A percentile compares a stretch with the other conserved stretches of the same genome.
These are phyloP conservation scores for Streptopelia turtur DNA, from an alignment of 2,797 vertebrate species.

Conservation along the genomic window DNA sequence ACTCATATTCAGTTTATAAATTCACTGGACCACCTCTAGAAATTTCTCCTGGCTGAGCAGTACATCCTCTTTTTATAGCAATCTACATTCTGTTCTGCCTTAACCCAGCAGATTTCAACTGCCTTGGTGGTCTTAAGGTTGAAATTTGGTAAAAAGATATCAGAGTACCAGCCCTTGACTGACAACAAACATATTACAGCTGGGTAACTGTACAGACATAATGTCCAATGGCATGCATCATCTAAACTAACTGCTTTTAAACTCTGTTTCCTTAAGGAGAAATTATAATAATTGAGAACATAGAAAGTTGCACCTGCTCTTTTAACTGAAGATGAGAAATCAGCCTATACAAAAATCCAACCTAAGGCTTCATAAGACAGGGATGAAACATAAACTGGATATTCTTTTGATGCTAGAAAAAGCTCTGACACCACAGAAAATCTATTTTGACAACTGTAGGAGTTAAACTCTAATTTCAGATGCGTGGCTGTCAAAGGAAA, in stretches of 20 bases:
- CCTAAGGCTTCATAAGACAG: conserved; percentile 13
- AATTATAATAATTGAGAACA: not conserved
- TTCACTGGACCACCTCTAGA: not conserved
- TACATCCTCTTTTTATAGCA: not conserved
- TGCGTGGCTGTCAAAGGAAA: conserved; percentile 48
- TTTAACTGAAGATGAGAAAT: not conserved
- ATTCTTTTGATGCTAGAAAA: conserved; percentile 54
- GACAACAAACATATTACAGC: not conserved
- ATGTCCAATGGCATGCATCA: not conserved
- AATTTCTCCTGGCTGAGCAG: not conserved
- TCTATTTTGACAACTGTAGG: conserved; percentile 72
- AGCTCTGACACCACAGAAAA: conserved; percentile 66
- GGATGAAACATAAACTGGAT: conserved; percentile 27
- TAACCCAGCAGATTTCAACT: not conserved
- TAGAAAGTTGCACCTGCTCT: not conserved
- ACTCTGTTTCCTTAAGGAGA: not conserved
- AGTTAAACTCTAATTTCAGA: conserved; percentile 71
- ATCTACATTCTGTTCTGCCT: not conserved
- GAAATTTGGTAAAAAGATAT: not conserved
- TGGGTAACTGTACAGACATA: not conserved
- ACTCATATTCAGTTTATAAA: not conserved
- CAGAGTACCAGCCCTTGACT: not conserved
- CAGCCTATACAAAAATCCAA: not conserved
- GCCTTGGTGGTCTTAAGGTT: not conserved
- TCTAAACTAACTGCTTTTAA: not conserved